Evolutionary conservation across 2,113 vertebrate genomes (phyloP).

Genomic region (Potamarius usumacintae): DNA sequence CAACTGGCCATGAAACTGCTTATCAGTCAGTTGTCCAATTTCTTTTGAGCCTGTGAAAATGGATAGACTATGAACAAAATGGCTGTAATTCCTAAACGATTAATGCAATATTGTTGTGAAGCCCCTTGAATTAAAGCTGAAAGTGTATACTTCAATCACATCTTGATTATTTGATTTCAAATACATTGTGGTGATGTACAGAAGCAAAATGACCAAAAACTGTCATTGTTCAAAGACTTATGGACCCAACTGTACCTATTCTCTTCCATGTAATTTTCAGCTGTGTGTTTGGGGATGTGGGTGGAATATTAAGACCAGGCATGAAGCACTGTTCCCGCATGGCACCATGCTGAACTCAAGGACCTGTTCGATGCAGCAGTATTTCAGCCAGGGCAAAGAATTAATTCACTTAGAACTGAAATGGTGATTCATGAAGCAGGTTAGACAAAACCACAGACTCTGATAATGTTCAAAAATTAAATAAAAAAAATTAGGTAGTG

Average conservation of each 20-base stretch:
- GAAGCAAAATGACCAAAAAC: no score
- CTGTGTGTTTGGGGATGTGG: slow-evolving; percentile 41
- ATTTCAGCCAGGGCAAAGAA: slow-evolving; percentile 51
- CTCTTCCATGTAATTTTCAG: slow-evolving; percentile 57
- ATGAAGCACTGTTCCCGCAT: background rate
- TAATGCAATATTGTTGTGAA: no score
- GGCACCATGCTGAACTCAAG: slow-evolving; percentile 3
- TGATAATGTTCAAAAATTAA: slow-evolving; percentile 42
- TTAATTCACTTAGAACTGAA: slow-evolving; percentile 52
- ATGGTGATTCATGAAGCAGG: slow-evolving; percentile 54
- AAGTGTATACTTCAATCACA: no score
- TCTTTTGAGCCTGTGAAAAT: no score
- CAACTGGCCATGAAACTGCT: no score
- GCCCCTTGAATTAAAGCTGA: no score
- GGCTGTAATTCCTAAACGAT: no score
- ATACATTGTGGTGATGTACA: no score
- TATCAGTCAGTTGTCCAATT: no score
- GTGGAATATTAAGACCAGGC: slow-evolving; percentile 56
- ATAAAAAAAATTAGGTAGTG: slow-evolving; percentile 8
- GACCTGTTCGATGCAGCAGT: slow-evolving; percentile 58
- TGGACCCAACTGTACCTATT: background rate
- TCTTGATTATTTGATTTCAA: no score
- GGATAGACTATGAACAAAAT: no score
- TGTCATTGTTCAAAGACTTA: no score
- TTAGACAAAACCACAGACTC: slow-evolving; percentile 60